Base-by-base conservation (phyloP, 1,140 invertebrate genomes). In the Asbolus verrucosus region DNA sequence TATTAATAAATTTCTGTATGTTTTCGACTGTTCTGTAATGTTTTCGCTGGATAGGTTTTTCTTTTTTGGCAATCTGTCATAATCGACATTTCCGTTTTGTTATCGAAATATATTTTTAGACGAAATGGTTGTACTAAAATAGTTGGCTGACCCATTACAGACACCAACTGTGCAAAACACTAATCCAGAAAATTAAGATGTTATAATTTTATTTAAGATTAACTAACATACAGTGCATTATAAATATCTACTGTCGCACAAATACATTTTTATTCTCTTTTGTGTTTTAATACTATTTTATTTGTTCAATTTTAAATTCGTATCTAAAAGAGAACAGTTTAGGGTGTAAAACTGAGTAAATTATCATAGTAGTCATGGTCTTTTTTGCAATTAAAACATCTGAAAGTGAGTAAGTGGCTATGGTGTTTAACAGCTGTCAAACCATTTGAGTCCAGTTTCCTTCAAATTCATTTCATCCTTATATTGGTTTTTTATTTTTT, bases 101-200 rank as follows among this genome's bases (percentile, higher is more conserved):
- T 36, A 36, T n/a, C 33, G 11, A 36, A 36, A 11, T 36, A 11
- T 36, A 63, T 63, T 63, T 63, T 63, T 39, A 63, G 33, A 63
- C n/a, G 8, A 6, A 18, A 63, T 33, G 39, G 61, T 33, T 63
- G 61, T 15, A 63, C 61, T 38, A 43, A 63, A 63, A 63, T 63
- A 63, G 61, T 14, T 27, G 6, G 31, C 24, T 24, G 9, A 54
- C 46, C 24, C 3, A 41, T 15, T 15, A 14, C n/a, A 15, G 6
- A n/a, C n/a, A n/a, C n/a, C n/a, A n/a, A n/a, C n/a, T n/a, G n/a
- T n/a, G n/a, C 11, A 16, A 16, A 41, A 41, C 9, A 9, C 30
- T 62, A 38, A 38, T 63, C 33, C 21, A n/a, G 19, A 61, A 61
- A 30, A 27, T 16, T n/a, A n/a, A n/a, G n/a, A n/a, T n/a, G n/a